Conservation (phyloP, 2,888 invertebrate genomes). For the Mystacides longicornis region DNA sequence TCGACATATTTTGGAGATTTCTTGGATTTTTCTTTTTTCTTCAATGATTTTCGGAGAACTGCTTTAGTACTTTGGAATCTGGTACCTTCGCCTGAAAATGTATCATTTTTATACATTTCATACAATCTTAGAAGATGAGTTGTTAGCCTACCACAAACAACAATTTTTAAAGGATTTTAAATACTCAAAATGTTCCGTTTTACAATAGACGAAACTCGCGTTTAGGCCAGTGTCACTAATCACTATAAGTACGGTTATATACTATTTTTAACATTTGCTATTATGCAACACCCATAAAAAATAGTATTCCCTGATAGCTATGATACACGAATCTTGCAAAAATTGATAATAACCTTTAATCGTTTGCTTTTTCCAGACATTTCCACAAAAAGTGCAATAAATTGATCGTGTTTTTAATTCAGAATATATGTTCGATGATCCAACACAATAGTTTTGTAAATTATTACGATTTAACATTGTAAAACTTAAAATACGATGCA, state of each 20-base stretch:
- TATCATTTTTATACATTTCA: constrained; percentile 15
- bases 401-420: background rate
- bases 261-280: too few relatives aligned
- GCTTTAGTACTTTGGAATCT: constrained; percentile 15
- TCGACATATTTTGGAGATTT: constrained; percentile 56
- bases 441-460: constrained; percentile 32
- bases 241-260: too few relatives aligned
- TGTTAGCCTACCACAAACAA: too few relatives aligned
- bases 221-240: too few relatives aligned
- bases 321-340: too few relatives aligned
- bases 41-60: constrained; percentile 30
- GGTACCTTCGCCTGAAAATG: constrained; percentile 4
- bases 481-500: constrained; percentile 43
- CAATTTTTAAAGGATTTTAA: too few relatives aligned
- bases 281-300: too few relatives aligned
- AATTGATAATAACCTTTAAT: too few relatives aligned
- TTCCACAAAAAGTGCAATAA: constrained; percentile 15
- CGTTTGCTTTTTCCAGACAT: constrained; percentile 10
- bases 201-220: too few relatives aligned
- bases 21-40: constrained; percentile 44
- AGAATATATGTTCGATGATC: background rate
- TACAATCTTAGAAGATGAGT: background rate
- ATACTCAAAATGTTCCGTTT: too few relatives aligned
- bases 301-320: too few relatives aligned
- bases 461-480: constrained; percentile 41